Base-by-base conservation (phyloP, 2,113 vertebrate species). In the Hepsetus odoe region DNA sequence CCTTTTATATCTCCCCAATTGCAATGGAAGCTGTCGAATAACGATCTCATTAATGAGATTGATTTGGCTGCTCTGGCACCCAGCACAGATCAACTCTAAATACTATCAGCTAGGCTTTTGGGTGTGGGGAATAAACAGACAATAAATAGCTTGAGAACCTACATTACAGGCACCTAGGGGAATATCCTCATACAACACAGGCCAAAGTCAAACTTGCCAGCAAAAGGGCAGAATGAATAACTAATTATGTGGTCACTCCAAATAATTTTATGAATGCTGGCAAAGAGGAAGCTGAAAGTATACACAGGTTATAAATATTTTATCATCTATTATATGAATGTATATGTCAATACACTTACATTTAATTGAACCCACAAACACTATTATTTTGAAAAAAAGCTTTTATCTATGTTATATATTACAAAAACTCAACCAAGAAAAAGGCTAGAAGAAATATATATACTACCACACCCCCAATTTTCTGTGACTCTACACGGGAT, bases 71-170 rank as follows among this genome's bases (percentile, higher is more conserved):
- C 5, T 55, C 9, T 38, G 38, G 53, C 46, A 30, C 14, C 64
- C 16, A n/a, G n/a, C 33, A 58, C 51, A 68, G 53, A 42, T 20
- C 7, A 18, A 40, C 24, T n/a, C 18, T 20, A 2, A 42, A 59
- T 46, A 44, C 26, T 8, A 58, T 61, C n/a, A 64, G 44, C 32
- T n/a, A 4, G 33, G 35, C 5, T 26, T 12, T 59, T 59, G 38
- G 10, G 40, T 42, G 38, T 42, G 8, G 13, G 20, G 56, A 64
- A 35, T 62, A 64, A 64, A 65, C 16, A 18, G n/a, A 40, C 28
- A 65, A 53, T 53, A 64, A 72, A 79, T 40, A 72, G 49, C 40
- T 56, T 7, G 5, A 66, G 66, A n/a, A 13, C 73, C 73, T 75
- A 75, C 32, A 75, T 66, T 55, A 13, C 18, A 38, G 74, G 16